Percentiles rank a stretch among this genome's conserved stretches.
phyloP scores from a whole-genome alignment of 2,888 invertebrate genomes.

The Tinea trinotella region DNA sequence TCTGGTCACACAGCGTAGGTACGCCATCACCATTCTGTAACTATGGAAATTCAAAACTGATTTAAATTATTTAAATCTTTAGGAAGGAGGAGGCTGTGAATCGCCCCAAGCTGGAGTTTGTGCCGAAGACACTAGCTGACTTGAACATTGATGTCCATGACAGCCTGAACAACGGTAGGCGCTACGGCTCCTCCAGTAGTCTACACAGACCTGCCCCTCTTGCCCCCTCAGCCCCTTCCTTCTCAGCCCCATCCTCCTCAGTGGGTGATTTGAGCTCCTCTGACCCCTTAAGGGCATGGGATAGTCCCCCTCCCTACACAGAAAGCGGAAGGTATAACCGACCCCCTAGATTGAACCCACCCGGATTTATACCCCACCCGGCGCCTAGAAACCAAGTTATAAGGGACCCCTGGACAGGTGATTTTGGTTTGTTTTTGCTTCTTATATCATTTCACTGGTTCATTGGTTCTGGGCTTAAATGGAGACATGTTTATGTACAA shows the following conservation, averaged over 20 bases:
- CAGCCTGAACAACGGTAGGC: constrained; percentile 79
- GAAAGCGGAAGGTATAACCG: not conserved
- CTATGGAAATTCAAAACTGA: no score
- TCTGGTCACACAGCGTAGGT: no score
- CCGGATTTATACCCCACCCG: constrained; percentile 48
- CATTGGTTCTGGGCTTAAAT: constrained; percentile 36
- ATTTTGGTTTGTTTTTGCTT: constrained; percentile 48
- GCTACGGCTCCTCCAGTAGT: constrained; percentile 66
- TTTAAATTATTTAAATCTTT: constrained; percentile 23
- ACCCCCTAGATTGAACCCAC: constrained; percentile 17
- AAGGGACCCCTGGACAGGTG: constrained; percentile 75
- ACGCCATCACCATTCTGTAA: no score
- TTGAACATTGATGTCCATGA: constrained; percentile 86
- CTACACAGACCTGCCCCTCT: constrained; percentile 41
- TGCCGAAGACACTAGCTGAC: constrained; percentile 91
- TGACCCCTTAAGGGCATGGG: constrained; percentile 59
- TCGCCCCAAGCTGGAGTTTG: constrained; percentile 92
- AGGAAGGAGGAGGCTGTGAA: constrained; percentile 92
- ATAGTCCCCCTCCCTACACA: constrained; percentile 30
- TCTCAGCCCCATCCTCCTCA: constrained; percentile 29
- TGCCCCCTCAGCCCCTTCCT: constrained; percentile 49
- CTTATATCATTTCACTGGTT: no score
- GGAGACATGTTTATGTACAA: no score
- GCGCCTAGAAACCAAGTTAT: constrained; percentile 56
- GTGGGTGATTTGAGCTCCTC: constrained; percentile 30